These are phyloP conservation scores for Sinocyclocheilus grahami DNA, from an alignment of 2,113 vertebrate genomes.

Conservation along the genomic window DNA sequence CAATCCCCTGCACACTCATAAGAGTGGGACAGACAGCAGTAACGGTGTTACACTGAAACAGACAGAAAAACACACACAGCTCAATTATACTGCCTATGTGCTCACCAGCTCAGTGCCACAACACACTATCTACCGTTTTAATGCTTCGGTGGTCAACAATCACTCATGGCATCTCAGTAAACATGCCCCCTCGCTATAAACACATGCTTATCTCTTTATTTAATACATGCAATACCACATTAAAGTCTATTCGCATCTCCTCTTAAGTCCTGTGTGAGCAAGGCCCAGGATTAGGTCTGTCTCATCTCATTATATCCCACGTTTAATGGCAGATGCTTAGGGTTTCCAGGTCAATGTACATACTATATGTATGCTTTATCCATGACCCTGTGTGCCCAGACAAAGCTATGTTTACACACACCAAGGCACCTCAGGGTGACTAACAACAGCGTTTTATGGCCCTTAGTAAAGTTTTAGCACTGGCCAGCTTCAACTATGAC, in stretches of 20 bases:
- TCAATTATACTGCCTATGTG: not conserved
- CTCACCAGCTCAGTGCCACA: not conserved
- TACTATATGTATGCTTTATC: not conserved
- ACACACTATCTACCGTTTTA: not conserved
- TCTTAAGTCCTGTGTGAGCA: not conserved
- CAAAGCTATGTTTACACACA: slow-evolving; percentile 9
- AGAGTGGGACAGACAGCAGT: slow-evolving; percentile 8
- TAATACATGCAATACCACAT: not conserved
- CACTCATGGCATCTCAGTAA: not conserved
- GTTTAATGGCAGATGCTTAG: not conserved
- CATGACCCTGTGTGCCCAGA: not conserved
- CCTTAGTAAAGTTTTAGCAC: not conserved
- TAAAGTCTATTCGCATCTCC: slow-evolving; percentile 1
- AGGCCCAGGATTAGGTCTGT: not conserved
- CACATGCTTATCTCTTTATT: not conserved
- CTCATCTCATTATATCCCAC: not conserved
- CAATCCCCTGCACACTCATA: slow-evolving; percentile 13
- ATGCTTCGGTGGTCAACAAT: not conserved
- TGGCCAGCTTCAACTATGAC: not conserved
- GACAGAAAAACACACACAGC: slow-evolving; percentile 1
- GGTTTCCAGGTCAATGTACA: not conserved
- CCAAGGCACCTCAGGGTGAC: not conserved
- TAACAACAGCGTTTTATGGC: slow-evolving; percentile 11
- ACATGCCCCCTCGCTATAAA: not conserved
- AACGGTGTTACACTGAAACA: not conserved